Evolutionary conservation across 92 coral and sea anemone genomes (phyloP).

Genomic region (Epizoanthus scotinus): DNA sequence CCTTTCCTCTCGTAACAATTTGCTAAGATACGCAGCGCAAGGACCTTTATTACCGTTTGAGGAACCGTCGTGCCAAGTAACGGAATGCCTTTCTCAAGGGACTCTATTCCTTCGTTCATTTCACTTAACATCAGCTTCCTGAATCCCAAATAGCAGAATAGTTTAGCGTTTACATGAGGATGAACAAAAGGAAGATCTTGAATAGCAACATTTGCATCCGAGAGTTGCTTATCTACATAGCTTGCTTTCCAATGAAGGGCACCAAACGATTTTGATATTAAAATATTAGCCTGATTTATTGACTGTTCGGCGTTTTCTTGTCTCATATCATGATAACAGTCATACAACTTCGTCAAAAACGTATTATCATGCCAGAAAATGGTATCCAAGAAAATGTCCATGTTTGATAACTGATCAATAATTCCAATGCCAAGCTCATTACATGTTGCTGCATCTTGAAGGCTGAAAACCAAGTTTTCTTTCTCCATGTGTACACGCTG

Average conservation of each 20-base stretch:
- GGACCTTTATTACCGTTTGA: background rate
- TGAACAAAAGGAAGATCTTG: background rate
- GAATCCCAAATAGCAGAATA: background rate
- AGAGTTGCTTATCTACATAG: background rate
- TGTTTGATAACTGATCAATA: background rate
- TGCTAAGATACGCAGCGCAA: background rate
- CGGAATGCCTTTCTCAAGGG: background rate
- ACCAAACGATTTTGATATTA: background rate
- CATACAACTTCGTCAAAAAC: background rate
- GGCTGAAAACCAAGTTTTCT: background rate
- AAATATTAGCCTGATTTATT: background rate
- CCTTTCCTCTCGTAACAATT: background rate
- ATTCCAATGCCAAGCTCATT: background rate
- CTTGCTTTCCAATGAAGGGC: background rate
- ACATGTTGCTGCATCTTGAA: background rate
- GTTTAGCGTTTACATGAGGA: background rate
- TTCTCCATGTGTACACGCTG: background rate
- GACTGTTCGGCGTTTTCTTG: background rate
- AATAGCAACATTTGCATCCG: background rate
- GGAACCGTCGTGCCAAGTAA: background rate
- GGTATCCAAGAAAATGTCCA: too few species aligned
- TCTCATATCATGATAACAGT: background rate
- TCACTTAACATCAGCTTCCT: background rate
- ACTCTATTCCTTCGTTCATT: background rate
- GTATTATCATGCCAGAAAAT: background rate